These are phyloP conservation scores for Whitmania pigra DNA, from an alignment of 1,140 invertebrate genomes.

Conservation along the genomic window DNA sequence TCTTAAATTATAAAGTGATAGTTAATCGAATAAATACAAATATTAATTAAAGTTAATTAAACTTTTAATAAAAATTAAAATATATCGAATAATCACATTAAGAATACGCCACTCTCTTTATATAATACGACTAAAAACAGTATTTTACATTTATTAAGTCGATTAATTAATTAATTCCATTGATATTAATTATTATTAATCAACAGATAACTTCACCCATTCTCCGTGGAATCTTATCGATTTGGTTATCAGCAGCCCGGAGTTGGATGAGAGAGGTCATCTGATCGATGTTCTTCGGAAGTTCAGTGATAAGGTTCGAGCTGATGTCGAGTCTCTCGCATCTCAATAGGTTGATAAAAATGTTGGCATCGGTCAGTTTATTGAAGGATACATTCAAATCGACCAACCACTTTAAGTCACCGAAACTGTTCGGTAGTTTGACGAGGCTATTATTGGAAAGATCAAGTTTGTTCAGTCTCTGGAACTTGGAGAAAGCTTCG, in stretches of 20 bases:
- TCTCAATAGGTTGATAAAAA: background rate
- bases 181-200: too few relatives aligned
- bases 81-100: too few relatives aligned
- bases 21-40: too few relatives aligned
- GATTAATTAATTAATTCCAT: too few relatives aligned
- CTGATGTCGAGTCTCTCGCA: constrained; percentile 26
- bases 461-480: constrained; percentile 33
- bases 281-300: constrained; percentile 38
- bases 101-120: too few relatives aligned
- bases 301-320: constrained; percentile 34
- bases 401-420: constrained; percentile 30
- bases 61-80: too few relatives aligned
- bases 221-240: constrained; percentile 31
- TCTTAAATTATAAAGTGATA: too few relatives aligned
- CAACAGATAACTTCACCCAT: constrained; percentile 26
- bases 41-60: too few relatives aligned
- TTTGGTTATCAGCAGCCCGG: constrained; percentile 37
- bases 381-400: constrained; percentile 30
- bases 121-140: too few relatives aligned
- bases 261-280: constrained; percentile 31
- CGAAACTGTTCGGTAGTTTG: constrained; percentile 32
- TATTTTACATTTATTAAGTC: too few relatives aligned
- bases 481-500: constrained; percentile 30
- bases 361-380: constrained; percentile 12
- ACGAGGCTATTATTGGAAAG: constrained; percentile 34